Conservation (phyloP, 2,113 vertebrate species). For the Penelope pileata region DNA sequence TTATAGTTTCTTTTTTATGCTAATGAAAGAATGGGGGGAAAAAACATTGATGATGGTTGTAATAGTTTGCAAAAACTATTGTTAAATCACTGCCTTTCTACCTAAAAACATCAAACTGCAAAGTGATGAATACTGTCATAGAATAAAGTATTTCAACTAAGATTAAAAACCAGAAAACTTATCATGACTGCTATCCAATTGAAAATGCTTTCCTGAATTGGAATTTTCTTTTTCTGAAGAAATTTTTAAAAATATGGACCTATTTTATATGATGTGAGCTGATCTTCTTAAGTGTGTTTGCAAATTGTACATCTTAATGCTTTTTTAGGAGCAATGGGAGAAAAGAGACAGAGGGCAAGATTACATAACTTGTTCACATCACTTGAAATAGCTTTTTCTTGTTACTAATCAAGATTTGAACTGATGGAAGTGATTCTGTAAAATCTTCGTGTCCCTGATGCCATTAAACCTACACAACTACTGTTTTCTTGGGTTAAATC, state of each 20-base stretch:
- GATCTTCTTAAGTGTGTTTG: neutral
- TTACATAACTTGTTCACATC: neutral
- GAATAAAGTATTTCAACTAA: neutral
- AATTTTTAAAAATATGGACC: neutral
- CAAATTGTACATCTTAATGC: neutral
- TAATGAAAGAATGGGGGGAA: neutral
- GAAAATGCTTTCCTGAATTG: neutral
- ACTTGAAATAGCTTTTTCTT: neutral
- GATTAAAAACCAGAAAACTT: neutral
- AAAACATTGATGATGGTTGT: neutral
- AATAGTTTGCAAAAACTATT: neutral
- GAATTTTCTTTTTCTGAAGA: neutral
- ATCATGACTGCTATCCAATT: neutral
- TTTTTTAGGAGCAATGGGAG: neutral
- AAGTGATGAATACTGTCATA: neutral
- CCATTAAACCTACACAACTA: neutral
- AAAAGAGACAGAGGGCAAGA: fast-evolving
- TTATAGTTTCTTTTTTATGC: neutral
- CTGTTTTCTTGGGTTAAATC: neutral
- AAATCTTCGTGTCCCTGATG: neutral
- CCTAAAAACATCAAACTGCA: neutral
- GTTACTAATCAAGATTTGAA: neutral
- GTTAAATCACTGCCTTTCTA: neutral
- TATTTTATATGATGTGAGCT: neutral
- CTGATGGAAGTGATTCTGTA: neutral